Base-by-base conservation (phyloP, 2,797 vertebrate genomes). In the Phrynocephalus vlangalii region DNA sequence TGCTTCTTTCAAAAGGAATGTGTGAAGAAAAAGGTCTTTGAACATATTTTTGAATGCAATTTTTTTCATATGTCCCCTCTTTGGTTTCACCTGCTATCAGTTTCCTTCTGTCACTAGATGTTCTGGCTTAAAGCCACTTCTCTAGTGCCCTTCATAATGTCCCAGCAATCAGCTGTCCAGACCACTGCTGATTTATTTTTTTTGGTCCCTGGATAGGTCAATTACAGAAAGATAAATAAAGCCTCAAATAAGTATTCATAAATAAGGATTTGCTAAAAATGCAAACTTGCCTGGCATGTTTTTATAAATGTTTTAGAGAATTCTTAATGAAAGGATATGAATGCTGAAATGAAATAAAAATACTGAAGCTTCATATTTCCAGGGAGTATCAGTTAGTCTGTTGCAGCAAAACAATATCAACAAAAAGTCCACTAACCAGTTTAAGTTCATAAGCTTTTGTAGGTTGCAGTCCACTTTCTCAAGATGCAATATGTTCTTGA, bases 61-160 rank as follows among this genome's bases (percentile, higher is more conserved):
- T 82, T 68, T 88, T 88, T 85, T 77, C 7, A 38, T 28, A 85
- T 30, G 30, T 2, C 75, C 7, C 48, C 60, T 76, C 70, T 87
- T 24, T 26, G 44, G 56, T 26, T 60, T 60, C 50, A 76, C 67
- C 24, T 38, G 60, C 71, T 68, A 78, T 60, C 44, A 68, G 66
- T 85, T 75, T 68, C 18, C 30, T 82, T 73, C 78, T 75, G 71
- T 81, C 6, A 7, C 78, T 44, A 85, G 6, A 88, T 38, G n/a
- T 20, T 30, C 48, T 85, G 78, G 71, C 71, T 88, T 82, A 82
- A 76, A 82, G 30, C 20, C 82, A 79, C 44, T 73, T 75, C 38
- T 81, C 30, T 76, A 30, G 18, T 81, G 83, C 70, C 71, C 7
- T 82, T 81, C 38, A 87, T 3, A 67, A 38, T 67, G 28, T 72